Base-by-base conservation (phyloP, 2,113 vertebrate species). In the Suricata suricatta region DNA sequence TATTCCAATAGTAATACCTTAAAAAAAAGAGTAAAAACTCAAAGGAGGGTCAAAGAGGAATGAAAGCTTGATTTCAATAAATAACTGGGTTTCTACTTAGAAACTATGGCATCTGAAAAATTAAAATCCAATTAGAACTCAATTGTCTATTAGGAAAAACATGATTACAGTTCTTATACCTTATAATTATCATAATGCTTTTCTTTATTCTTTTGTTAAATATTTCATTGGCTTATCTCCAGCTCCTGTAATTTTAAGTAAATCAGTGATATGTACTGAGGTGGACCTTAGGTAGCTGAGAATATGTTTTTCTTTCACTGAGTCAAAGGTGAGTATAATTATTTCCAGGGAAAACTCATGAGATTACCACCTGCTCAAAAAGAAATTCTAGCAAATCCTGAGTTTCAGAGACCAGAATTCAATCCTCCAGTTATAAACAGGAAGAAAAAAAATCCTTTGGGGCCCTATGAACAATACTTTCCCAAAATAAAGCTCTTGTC, bases 401-500 rank as follows among this genome's bases (percentile, higher is more conserved):
- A 85, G 4, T 96, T 96, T 96, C 33, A 84, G n/a, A 89, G 38
- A 76, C 87, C 57, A 95, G 14, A 64, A 90, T 60, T 33, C 80
- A 10, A 86, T 84, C 21, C 15, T 90, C 16, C 1, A 81, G 13
- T 95, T 96, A 88, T 81, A 88, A 96, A 87, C 50, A 95, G 72
- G 14, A 84, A 50, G 88, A 89, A 76, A 21, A 72, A 90, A 76
- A 84, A n/a, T 86, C 25, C 29, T 93, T 41, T 72, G 57, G 7
- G 54, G 33, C 3, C 15, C 54, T 90, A 2, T 81, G 76, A 86
- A 92, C n/a, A 97, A 95, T 97, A 38, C 31, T 66, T 97, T 96
- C 63, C 63, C 91, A 96, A 97, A 96, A 84, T 96, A 96, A 96
- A 95, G 12, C 12, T 88, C 66, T 97, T 71, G 3, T 84, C 74